Evolutionary conservation across 2,888 invertebrate genomes (phyloP).

Genomic region (Odontothrips loti): DNA sequence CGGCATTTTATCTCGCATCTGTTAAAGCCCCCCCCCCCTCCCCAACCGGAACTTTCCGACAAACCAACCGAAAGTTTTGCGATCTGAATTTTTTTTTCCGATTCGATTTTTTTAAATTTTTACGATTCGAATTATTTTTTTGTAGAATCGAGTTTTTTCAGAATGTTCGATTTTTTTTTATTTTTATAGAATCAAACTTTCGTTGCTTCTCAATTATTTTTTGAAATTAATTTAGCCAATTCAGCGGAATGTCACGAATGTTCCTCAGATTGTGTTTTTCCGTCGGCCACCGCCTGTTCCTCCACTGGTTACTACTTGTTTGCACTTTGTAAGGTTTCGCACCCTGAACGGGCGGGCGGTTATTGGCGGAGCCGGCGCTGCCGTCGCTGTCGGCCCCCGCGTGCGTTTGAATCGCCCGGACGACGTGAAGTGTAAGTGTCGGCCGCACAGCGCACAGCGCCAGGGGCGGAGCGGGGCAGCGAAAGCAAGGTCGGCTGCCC

Average conservation of each 20-base stretch:
- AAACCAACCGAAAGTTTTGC: too few species aligned
- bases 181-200: neutral
- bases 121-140: neutral
- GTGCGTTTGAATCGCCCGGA: neutral
- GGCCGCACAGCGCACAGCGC: neutral
- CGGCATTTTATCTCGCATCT: too few species aligned
- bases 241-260: neutral
- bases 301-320: too few species aligned
- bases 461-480: neutral
- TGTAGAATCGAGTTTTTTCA: neutral
- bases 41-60: too few species aligned
- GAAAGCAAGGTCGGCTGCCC: too few species aligned
- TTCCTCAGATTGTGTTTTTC: neutral
- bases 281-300: neutral
- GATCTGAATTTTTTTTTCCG: neutral
- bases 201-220: neutral
- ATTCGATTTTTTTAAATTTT: neutral
- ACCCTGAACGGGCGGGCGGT: neutral
- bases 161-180: too few species aligned
- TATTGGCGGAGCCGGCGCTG: neutral
- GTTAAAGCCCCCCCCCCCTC: too few species aligned
- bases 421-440: neutral
- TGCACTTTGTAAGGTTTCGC: too few species aligned
- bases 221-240: neutral
- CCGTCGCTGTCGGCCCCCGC: neutral